These are phyloP conservation scores for Misgurnus mizolepis DNA, from an alignment of 2,113 vertebrate species.

Conservation along the genomic window DNA sequence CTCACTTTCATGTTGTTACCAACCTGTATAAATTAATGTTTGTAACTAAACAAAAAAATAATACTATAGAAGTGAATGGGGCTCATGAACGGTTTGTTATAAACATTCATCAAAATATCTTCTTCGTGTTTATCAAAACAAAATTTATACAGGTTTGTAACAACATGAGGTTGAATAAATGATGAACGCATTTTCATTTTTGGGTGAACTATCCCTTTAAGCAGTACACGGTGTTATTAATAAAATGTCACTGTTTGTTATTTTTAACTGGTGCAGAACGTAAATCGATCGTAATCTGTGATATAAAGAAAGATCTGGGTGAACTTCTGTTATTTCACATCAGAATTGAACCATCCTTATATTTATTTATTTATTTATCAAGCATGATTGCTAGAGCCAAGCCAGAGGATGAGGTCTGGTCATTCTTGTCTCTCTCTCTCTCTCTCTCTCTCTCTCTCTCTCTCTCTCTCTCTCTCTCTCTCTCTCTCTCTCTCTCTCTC, in stretches of 20 bases:
- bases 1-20: no score
- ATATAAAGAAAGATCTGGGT: neutral
- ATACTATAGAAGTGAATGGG: no score
- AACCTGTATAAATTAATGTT: no score
- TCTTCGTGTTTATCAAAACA: no score
- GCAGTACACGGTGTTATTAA: neutral
- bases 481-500: slow-evolving; percentile 21
- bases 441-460: slow-evolving; percentile 22
- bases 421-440: slow-evolving; percentile 29
- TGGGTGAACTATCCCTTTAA: no score
- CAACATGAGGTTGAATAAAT: no score
- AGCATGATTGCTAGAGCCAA: slow-evolving; percentile 23
- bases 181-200: no score
- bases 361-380: slow-evolving; percentile 27
- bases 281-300: neutral
- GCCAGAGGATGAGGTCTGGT: neutral
- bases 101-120: no score
- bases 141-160: no score
- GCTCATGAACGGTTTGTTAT: no score
- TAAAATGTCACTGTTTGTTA: neutral
- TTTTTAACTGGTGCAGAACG: neutral
- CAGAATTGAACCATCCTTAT: neutral
- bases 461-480: no score
- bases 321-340: neutral
- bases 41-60: no score